A percentile compares a stretch with the other conserved stretches of the same genome.
phyloP scores from a whole-genome alignment of 2,797 vertebrate species.

The Etheostoma perlongum region DNA sequence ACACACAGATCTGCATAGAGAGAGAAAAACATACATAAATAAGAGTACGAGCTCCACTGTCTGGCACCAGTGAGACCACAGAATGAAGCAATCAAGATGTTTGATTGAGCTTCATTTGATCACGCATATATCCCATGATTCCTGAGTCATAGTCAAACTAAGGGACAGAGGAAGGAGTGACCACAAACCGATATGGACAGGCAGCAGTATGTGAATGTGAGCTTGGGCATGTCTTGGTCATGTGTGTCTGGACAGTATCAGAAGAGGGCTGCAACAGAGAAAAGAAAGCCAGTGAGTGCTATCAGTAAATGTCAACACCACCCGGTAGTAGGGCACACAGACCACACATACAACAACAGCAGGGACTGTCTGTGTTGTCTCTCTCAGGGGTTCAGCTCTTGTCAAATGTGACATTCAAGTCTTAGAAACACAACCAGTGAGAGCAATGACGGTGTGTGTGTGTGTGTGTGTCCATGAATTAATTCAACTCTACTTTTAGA shows the following conservation, averaged over 20 bases:
- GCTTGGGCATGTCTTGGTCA: neutral
- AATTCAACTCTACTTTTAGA: neutral
- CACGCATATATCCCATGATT: conserved; percentile 11
- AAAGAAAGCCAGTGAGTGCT: conserved; percentile 34
- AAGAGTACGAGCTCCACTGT: conserved; percentile 12
- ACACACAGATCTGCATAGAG: conserved; percentile 6
- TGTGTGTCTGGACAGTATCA: conserved; percentile 49
- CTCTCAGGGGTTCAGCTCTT: conserved; percentile 12
- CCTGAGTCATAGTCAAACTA: conserved; percentile 11
- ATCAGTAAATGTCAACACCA: conserved; percentile 61
- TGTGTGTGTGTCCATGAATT: neutral
- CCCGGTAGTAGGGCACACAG: conserved; percentile 36
- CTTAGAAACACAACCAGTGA: neutral
- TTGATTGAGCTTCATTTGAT: conserved; percentile 41
- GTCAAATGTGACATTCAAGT: neutral
- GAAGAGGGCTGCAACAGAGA: conserved; percentile 14
- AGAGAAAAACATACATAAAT: neutral
- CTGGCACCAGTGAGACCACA: conserved; percentile 46
- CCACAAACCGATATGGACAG: neutral
- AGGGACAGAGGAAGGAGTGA: neutral
- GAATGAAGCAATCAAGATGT: conserved; percentile 38
- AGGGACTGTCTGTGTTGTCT: conserved; percentile 5
- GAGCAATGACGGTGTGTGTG: neutral
- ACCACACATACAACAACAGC: conserved; percentile 19
- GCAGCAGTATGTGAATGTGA: conserved; percentile 12